These are phyloP conservation scores for Microctonus brassicae DNA, from an alignment of 2,888 invertebrate species.

Conservation along the genomic window DNA sequence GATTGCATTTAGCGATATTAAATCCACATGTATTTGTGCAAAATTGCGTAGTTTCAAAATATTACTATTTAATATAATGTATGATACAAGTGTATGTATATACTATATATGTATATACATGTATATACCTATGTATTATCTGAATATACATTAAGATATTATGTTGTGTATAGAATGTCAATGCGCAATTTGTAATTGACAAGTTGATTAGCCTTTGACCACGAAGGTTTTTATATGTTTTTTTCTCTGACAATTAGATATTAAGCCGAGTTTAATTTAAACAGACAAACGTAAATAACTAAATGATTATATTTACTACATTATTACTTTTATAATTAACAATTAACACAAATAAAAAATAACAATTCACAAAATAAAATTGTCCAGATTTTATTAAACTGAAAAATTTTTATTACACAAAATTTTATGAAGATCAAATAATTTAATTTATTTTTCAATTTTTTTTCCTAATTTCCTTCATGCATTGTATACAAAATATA, in stretches of 20 bases:
- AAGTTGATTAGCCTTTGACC: conserved; percentile 31
- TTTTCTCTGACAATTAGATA: not conserved
- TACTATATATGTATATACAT: not conserved
- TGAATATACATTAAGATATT: too few relatives aligned
- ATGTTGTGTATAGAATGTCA: conserved; percentile 12
- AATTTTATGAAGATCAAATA: too few relatives aligned
- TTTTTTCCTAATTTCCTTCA: too few relatives aligned
- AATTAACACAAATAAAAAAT: conserved; percentile 1
- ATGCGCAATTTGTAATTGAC: conserved; percentile 29
- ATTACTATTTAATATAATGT: too few relatives aligned
- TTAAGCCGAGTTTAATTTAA: not conserved
- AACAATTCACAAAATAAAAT: conserved; percentile 1
- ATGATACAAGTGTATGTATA: not conserved
- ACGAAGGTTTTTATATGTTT: not conserved
- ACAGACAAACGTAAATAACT: not conserved
- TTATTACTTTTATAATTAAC: not conserved
- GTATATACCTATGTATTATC: not conserved
- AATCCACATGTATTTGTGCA: not conserved
- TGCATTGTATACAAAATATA: too few relatives aligned
- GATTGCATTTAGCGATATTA: not conserved
- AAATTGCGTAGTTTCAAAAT: too few relatives aligned
- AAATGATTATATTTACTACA: not conserved
- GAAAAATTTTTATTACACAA: too few relatives aligned
- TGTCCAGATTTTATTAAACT: not conserved
- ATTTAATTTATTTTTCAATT: too few relatives aligned